Conservation (phyloP, 2,888 invertebrate genomes). For the Meloe dianella region DNA sequence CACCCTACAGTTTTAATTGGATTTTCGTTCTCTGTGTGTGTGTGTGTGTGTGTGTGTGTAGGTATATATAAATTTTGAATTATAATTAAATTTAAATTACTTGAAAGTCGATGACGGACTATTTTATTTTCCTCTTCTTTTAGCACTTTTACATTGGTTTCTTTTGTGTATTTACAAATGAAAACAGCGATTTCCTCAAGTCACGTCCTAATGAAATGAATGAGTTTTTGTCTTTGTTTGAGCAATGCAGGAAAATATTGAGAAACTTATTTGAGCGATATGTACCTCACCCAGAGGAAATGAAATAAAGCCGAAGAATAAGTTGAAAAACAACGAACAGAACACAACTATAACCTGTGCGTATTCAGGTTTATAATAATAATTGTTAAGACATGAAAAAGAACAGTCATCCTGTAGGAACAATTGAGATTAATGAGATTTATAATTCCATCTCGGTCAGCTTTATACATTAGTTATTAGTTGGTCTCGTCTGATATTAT, state of each 20-base stretch:
- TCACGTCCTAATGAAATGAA: constrained; percentile 31
- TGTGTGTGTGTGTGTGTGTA: constrained; percentile 40
- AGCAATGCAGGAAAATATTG: neutral
- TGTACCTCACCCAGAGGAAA: neutral
- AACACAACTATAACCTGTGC: neutral
- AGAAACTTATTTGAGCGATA: neutral
- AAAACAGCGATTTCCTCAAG: constrained; percentile 27
- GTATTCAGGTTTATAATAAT: constrained; percentile 12
- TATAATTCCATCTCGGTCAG: constrained; percentile 45
- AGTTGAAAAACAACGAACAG: neutral
- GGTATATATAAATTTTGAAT: constrained; percentile 50
- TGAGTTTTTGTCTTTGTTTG: constrained; percentile 20
- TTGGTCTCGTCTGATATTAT: constrained; percentile 16
- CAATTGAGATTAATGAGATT: constrained; percentile 40
- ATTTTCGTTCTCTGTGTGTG: too few relatives aligned
- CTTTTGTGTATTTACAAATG: constrained; percentile 14
- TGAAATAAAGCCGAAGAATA: neutral
- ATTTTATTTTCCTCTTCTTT: neutral
- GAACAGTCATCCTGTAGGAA: constrained; percentile 26
- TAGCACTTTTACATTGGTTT: constrained; percentile 7
- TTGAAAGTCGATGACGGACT: constrained; percentile 40
- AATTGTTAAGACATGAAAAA: constrained; percentile 17
- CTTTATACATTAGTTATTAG: constrained; percentile 35
- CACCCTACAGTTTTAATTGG: constrained; percentile 54
- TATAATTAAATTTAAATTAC: constrained; percentile 53